phyloP scores from a whole-genome alignment of 2,113 vertebrate species.

The Pteronura brasiliensis region DNA sequence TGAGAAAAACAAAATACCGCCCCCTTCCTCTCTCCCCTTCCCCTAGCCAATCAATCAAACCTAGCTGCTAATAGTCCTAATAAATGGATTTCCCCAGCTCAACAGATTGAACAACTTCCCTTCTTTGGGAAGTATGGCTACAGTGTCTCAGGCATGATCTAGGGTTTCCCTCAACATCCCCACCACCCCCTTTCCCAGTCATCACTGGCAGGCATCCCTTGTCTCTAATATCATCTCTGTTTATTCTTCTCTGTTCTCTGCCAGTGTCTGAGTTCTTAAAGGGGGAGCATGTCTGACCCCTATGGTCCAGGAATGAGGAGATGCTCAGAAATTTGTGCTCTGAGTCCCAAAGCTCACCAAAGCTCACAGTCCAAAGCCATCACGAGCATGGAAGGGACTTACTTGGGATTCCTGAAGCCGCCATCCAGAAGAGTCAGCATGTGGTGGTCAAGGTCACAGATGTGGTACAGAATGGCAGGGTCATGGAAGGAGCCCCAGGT shows the following conservation, averaged over 20 bases:
- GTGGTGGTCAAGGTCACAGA: neutral
- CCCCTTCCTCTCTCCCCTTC: no score
- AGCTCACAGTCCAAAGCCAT: neutral
- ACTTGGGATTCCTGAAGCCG: slow-evolving; percentile 55
- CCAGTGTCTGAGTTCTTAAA: neutral
- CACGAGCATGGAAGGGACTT: neutral
- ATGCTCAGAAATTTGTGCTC: neutral
- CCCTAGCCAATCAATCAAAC: no score
- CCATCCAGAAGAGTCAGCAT: neutral
- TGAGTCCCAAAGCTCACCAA: neutral
- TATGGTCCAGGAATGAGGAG: neutral
- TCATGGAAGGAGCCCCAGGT: neutral
- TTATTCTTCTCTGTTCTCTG: neutral
- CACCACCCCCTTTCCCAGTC: neutral
- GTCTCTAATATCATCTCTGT: neutral
- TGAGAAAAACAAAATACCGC: no score
- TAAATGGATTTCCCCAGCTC: neutral
- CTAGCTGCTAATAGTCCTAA: rapidly evolving
- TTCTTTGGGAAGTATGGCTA: neutral
- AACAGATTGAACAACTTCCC: no score
- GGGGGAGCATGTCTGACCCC: neutral
- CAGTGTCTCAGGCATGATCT: neutral
- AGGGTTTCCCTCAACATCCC: neutral
- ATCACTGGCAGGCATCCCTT: neutral
- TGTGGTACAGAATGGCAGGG: rapidly evolving